Conservation (phyloP, 2,797 vertebrate species). For the Tenualosa thibaudeaui region DNA sequence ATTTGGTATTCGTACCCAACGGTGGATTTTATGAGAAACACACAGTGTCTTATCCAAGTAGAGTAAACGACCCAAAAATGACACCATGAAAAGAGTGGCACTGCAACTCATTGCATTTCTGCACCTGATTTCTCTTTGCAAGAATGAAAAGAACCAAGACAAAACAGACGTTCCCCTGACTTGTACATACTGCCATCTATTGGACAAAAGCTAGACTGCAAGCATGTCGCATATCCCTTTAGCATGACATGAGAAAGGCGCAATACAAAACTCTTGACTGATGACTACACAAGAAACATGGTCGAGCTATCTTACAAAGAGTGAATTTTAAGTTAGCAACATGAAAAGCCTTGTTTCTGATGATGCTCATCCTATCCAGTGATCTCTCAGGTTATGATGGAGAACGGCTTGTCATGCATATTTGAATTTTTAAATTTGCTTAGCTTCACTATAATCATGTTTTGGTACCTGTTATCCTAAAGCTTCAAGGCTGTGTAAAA, state of each 20-base stretch:
- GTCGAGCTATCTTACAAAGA: background rate
- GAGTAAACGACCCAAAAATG: no score
- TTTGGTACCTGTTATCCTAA: background rate
- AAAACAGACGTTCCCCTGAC: background rate
- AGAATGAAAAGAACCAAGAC: background rate
- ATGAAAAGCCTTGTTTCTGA: background rate
- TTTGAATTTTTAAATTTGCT: no score
- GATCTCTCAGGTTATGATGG: background rate
- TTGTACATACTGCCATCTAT: slow-evolving; percentile 52
- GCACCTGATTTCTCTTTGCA: background rate
- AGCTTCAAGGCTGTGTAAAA: background rate
- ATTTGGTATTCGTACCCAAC: no score
- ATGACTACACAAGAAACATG: background rate
- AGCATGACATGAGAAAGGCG: background rate
- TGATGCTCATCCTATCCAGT: background rate
- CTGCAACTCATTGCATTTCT: background rate
- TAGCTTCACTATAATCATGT: background rate
- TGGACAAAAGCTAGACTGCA: slow-evolving; percentile 22
- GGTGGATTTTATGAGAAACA: no score
- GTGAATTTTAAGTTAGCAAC: background rate
- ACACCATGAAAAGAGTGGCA: background rate
- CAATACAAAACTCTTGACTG: background rate
- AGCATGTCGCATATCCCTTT: background rate
- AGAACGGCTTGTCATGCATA: no score
- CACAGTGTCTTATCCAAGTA: no score